Percentiles rank a stretch among this genome's conserved stretches.
phyloP scores from a whole-genome alignment of 2,888 invertebrate species.

The Drosophila anomalipes region DNA sequence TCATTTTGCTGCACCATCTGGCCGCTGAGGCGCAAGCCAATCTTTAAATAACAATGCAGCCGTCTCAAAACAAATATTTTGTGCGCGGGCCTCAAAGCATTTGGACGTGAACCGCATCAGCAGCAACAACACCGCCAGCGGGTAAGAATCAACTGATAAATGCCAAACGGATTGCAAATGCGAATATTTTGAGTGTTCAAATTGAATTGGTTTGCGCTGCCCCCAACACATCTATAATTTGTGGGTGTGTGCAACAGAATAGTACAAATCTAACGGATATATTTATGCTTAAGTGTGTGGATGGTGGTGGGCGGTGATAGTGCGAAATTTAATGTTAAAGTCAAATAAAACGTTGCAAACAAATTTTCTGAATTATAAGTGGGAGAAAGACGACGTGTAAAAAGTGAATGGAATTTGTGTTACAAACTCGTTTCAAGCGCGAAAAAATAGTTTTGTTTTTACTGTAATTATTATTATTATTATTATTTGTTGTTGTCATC shows the following conservation, averaged over 20 bases:
- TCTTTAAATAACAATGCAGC: conserved; percentile 54
- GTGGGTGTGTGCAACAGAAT: neutral
- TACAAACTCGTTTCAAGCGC: conserved; percentile 43
- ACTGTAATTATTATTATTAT: neutral
- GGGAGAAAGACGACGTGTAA: neutral
- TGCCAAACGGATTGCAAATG: neutral
- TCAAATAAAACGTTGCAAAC: neutral
- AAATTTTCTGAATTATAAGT: neutral
- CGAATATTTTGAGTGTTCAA: neutral
- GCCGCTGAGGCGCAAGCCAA: conserved; percentile 14
- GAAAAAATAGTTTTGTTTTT: conserved; percentile 13
- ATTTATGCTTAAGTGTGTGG: conserved; percentile 27
- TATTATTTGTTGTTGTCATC: conserved; percentile 8
- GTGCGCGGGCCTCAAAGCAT: conserved; percentile 31
- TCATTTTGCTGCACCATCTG: conserved; percentile 24
- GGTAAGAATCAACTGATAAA: conserved; percentile 41
- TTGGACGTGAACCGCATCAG: conserved; percentile 30
- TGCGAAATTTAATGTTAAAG: neutral
- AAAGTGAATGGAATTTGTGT: conserved; percentile 37
- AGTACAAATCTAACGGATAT: conserved; percentile 21
- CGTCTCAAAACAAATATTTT: conserved; percentile 39
- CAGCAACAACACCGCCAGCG: conserved; percentile 23
- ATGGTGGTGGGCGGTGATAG: neutral
- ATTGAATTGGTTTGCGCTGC: neutral
- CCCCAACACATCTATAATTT: neutral